Base-by-base conservation (phyloP, 2,113 vertebrate species). In the Manacus vitellinus region DNA sequence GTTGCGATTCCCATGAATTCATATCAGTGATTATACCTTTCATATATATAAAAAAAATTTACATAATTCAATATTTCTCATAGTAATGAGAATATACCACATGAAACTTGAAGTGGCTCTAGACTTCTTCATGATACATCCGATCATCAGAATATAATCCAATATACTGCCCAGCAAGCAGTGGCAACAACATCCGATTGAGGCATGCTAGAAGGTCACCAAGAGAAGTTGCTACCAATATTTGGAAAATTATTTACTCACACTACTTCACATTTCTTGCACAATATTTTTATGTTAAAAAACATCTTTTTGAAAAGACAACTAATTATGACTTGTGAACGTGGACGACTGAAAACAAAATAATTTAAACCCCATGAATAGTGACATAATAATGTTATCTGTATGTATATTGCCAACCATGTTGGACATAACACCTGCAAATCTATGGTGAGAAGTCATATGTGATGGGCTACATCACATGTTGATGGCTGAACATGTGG, bases 391-490 rank as follows among this genome's bases (percentile, higher is more conserved):
- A 27, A 35, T 25, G n/a, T 51, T 78, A 49, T 44, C 21, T 72
- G 4, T 33, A 12, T 51, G 9, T 8, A 22, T 73, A 18, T 25
- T 22, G 15, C 8, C 47, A 58, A n/a, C 5, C 23, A 18, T 23
- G 8, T 21, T 54, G 24, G 12, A 33, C 6, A 10, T 54, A 44
- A n/a, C 4, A 46, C 10, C 14, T 51, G 5, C 11, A 72, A 46
- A 25, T 4, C 22, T 21, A 8, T 10, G 13, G 14, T 0, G 2
- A 41, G 23, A 41, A 35, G 12, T 41, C n/a, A 39, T 19, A 3
- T 31, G 7, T 46, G 11, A 16, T 4, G 30, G 12, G 10, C 6
- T 71, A 24, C 1, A 3, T 21, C 22, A 17, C 24, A 43, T 9
- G 2, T 22, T 31, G 10, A 14, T 68, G 9, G 47, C 62, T 72